Evolutionary conservation across 1,140 invertebrate genomes (phyloP).

Genomic region (Drosophila nannoptera): DNA sequence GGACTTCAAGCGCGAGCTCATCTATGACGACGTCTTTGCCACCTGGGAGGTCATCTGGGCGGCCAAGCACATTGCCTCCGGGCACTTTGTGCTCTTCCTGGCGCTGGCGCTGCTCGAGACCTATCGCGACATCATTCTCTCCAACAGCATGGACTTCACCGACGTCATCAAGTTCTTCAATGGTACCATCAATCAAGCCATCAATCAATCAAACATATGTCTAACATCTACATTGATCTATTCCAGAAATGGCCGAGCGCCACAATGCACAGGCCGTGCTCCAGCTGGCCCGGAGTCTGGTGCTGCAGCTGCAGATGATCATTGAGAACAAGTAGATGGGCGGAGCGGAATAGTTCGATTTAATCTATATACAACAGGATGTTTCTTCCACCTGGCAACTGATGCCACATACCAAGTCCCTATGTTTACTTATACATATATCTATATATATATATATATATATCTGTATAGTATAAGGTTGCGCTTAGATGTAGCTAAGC

Average conservation of each 20-base stretch:
- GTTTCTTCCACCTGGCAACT: no score
- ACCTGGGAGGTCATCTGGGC: slow-evolving; percentile 98
- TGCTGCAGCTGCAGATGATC: slow-evolving; percentile 91
- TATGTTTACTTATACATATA: background rate
- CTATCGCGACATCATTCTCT: slow-evolving; percentile 95
- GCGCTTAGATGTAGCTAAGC: slow-evolving; percentile 25
- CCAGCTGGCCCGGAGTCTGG: slow-evolving; percentile 89
- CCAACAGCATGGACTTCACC: slow-evolving; percentile 97
- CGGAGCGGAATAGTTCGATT: background rate
- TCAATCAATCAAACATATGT: background rate
- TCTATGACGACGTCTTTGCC: slow-evolving; percentile 95
- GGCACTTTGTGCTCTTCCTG: slow-evolving; percentile 95
- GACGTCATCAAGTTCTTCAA: slow-evolving; percentile 99
- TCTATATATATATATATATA: background rate
- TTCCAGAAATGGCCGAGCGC: slow-evolving; percentile 95
- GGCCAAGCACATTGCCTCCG: slow-evolving; percentile 90
- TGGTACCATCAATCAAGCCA: slow-evolving; percentile 82
- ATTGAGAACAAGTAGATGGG: slow-evolving; percentile 90
- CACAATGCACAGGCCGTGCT: slow-evolving; percentile 92
- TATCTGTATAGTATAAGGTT: slow-evolving; percentile 13
- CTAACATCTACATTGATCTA: background rate
- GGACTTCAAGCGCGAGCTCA: slow-evolving; percentile 89
- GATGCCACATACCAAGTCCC: no score
- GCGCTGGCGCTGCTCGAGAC: slow-evolving; percentile 94
- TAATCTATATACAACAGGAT: background rate